phyloP scores from a whole-genome alignment of 64 coral and sea anemone genomes.

The Catalaphyllia jardinei region DNA sequence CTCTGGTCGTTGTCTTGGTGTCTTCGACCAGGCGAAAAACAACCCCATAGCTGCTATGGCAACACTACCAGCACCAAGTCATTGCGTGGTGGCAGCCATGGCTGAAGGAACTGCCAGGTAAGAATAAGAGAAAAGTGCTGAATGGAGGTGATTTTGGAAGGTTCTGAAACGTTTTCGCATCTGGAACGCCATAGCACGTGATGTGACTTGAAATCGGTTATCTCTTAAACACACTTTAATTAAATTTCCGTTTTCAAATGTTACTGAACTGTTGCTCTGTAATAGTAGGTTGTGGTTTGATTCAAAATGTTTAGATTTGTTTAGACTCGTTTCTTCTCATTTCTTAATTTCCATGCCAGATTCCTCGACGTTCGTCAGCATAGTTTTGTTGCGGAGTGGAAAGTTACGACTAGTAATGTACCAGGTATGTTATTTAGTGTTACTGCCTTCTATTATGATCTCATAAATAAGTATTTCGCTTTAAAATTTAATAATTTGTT shows the following conservation, averaged over 20 bases:
- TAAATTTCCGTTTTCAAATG: too few species aligned
- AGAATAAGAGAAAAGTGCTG: neutral
- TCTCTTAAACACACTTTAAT: too few species aligned
- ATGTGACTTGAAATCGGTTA: too few species aligned
- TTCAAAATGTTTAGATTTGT: too few species aligned
- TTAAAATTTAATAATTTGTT: too few species aligned
- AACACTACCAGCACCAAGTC: constrained; percentile 84
- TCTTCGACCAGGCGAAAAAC: constrained; percentile 64
- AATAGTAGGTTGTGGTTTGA: too few species aligned
- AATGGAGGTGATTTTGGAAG: too few species aligned
- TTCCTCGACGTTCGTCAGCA: constrained; percentile 90
- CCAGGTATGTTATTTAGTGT: constrained; percentile 40
- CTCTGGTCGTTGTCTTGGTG: constrained; percentile 50
- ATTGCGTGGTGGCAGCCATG: constrained; percentile 78
- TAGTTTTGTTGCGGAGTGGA: constrained; percentile 83
- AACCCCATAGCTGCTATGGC: constrained; percentile 88
- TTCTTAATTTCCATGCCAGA: constrained; percentile 39
- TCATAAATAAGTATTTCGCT: neutral
- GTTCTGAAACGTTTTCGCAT: too few species aligned
- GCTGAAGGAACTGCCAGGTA: constrained; percentile 81
- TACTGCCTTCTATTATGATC: neutral
- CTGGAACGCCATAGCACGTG: too few species aligned
- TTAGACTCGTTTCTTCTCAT: too few species aligned
- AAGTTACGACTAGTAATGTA: constrained; percentile 78
- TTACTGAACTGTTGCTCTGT: too few species aligned